These are phyloP conservation scores for Thalpophila matura DNA, from an alignment of 2,888 invertebrate genomes.

Conservation along the genomic window DNA sequence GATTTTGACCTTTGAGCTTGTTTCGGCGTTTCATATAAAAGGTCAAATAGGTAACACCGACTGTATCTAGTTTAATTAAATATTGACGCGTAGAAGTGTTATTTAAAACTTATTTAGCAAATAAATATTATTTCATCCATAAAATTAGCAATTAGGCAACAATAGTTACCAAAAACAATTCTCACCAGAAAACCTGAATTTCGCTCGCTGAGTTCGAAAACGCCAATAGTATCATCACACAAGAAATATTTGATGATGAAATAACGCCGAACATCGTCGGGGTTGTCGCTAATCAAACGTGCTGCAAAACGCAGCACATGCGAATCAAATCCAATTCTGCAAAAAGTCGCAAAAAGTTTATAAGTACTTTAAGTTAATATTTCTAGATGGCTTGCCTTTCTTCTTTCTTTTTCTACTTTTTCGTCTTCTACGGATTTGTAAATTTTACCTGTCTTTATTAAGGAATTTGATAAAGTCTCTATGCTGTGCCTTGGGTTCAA, in stretches of 20 bases:
- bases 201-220: slow-evolving; percentile 94
- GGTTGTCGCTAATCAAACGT: slow-evolving; percentile 93
- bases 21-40: too few relatives aligned
- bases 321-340: slow-evolving; percentile 93
- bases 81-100: too few relatives aligned
- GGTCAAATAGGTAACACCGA: too few relatives aligned
- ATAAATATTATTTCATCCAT: too few relatives aligned
- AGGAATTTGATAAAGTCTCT: slow-evolving; percentile 95
- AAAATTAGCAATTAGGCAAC: not conserved
- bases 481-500: slow-evolving; percentile 95
- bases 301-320: slow-evolving; percentile 95
- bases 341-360: slow-evolving; percentile 55
- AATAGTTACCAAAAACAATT: not conserved
- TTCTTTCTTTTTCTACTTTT: too few relatives aligned
- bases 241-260: slow-evolving; percentile 96
- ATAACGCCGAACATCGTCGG: slow-evolving; percentile 92
- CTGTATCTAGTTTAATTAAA: too few relatives aligned
- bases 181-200: slow-evolving; percentile 92
- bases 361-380: too few relatives aligned
- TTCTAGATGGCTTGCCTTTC: too few relatives aligned
- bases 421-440: slow-evolving; percentile 10
- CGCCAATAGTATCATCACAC: slow-evolving; percentile 95
- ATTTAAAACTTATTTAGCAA: too few relatives aligned
- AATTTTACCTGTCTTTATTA: slow-evolving; percentile 93
- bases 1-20: too few relatives aligned